phyloP scores from a whole-genome alignment of 1,140 invertebrate genomes.

The Trichonephila inaurata region DNA sequence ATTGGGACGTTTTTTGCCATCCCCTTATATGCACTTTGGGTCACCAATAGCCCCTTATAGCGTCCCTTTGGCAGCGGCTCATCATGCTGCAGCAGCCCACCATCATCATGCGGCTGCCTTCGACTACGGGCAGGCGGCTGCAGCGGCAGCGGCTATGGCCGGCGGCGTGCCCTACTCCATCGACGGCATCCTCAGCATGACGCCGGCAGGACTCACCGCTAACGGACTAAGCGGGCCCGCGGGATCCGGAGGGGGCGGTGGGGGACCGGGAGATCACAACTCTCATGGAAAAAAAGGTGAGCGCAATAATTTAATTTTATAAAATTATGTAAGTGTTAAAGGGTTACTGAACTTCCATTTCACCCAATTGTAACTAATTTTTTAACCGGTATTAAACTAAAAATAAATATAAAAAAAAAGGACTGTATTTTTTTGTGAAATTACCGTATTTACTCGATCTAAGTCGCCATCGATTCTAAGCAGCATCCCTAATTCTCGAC shows the following conservation, averaged over 20 bases:
- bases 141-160: slow-evolving; percentile 58
- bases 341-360: too few relatives aligned
- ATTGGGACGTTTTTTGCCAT: slow-evolving; percentile 76
- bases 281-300: slow-evolving; percentile 70
- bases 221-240: slow-evolving; percentile 38
- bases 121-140: slow-evolving; percentile 51
- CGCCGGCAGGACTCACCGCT: slow-evolving; percentile 64
- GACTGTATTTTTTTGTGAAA: too few relatives aligned
- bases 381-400: too few relatives aligned
- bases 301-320: background rate
- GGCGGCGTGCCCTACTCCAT: slow-evolving; percentile 75
- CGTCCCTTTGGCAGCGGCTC: slow-evolving; percentile 59
- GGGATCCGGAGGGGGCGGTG: slow-evolving; percentile 3
- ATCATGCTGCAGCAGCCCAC: slow-evolving; percentile 56
- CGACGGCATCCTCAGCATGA: slow-evolving; percentile 77
- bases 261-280: slow-evolving; percentile 21
- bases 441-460: too few relatives aligned
- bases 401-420: too few relatives aligned
- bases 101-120: slow-evolving; percentile 38
- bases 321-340: background rate
- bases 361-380: too few relatives aligned
- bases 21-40: slow-evolving; percentile 77
- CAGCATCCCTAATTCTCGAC: too few relatives aligned
- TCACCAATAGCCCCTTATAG: slow-evolving; percentile 78
- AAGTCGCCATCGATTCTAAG: too few relatives aligned